phyloP scores from a whole-genome alignment of 2,797 vertebrate species.

The Chiropotes sagulatus region DNA sequence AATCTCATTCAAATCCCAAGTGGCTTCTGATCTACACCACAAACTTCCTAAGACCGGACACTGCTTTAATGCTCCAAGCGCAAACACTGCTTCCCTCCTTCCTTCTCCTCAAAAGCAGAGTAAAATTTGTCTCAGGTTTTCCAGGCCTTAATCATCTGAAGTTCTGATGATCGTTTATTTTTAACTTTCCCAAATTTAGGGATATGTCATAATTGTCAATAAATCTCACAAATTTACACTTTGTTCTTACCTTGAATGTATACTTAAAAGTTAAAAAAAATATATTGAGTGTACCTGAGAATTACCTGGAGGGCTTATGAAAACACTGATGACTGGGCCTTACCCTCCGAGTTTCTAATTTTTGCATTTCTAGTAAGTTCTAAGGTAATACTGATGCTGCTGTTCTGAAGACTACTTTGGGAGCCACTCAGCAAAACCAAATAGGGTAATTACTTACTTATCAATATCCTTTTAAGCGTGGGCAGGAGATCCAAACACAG shows the following conservation, averaged over 20 bases:
- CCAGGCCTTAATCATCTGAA: neutral
- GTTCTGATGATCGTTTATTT: neutral
- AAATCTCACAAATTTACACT: neutral
- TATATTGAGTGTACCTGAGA: neutral
- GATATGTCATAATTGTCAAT: neutral
- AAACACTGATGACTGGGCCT: neutral
- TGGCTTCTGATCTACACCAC: neutral
- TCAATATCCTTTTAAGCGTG: neutral
- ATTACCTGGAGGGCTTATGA: neutral
- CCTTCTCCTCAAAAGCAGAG: neutral
- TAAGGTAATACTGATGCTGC: neutral
- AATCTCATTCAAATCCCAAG: neutral
- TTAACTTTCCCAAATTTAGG: neutral
- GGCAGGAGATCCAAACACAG: neutral
- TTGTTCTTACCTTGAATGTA: neutral
- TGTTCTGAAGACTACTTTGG: neutral
- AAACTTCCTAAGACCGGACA: neutral
- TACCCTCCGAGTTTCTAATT: neutral
- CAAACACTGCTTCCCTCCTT: neutral
- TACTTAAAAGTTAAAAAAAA: neutral
- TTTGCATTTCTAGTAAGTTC: neutral
- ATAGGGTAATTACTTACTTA: neutral
- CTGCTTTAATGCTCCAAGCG: neutral
- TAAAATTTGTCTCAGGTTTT: neutral
- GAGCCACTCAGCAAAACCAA: neutral